Conservation (phyloP, 2,113 vertebrate genomes). For the Xyliphius kryptos region DNA sequence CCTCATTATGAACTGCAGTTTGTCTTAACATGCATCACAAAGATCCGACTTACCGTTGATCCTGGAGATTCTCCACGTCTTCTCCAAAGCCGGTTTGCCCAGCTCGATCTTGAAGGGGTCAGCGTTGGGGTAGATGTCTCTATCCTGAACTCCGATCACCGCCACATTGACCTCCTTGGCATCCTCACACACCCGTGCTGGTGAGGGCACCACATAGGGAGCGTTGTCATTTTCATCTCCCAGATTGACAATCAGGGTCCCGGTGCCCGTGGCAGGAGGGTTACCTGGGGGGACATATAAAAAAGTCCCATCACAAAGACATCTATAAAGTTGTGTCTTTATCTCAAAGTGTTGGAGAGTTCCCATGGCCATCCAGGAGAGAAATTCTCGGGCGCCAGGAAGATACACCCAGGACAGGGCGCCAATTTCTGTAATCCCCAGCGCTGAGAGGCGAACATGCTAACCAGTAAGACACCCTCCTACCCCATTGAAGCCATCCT, state of each 20-base stretch:
- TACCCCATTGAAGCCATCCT: too few species aligned
- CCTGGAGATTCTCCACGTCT: constrained; percentile 85
- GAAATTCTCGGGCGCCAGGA: too few species aligned
- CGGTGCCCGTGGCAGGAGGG: constrained; percentile 87
- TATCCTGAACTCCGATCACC: constrained; percentile 79
- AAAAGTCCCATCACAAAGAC: too few species aligned
- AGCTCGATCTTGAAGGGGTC: constrained; percentile 92
- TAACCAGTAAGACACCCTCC: too few species aligned
- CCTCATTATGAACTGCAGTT: too few species aligned
- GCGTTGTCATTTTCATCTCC: constrained; percentile 91
- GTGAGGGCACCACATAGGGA: constrained; percentile 79
- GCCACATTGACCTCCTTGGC: constrained; percentile 81
- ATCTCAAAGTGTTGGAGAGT: too few species aligned
- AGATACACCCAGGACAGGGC: too few species aligned
- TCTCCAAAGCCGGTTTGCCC: constrained; percentile 79
- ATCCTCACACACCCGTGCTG: constrained; percentile 86
- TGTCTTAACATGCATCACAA: too few species aligned
- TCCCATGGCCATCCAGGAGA: too few species aligned
- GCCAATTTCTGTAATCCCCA: too few species aligned
- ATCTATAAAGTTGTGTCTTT: too few species aligned
- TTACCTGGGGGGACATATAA: constrained; percentile 65
- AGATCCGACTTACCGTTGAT: constrained; percentile 81
- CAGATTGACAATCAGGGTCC: constrained; percentile 81
- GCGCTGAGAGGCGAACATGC: too few species aligned
- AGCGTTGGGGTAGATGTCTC: constrained; percentile 84